A percentile compares a stretch with the other conserved stretches of the same genome.
Conservation (phyloP, 2,113 vertebrate species). For the Axis porcinus region DNA sequence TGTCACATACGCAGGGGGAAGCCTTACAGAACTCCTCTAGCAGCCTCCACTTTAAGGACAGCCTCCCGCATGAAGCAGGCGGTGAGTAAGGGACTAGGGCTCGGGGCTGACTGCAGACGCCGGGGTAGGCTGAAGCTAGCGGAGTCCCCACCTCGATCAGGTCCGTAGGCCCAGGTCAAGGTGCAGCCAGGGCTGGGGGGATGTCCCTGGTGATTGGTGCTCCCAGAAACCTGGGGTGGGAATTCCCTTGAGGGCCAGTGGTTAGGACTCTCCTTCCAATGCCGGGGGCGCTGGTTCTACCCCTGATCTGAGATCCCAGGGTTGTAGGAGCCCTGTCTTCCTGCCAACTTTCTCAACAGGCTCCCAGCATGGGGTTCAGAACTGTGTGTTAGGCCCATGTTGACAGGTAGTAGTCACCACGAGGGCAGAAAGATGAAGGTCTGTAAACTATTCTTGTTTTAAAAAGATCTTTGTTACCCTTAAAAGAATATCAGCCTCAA, state of each 20-base stretch:
- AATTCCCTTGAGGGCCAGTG: background rate
- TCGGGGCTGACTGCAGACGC: background rate
- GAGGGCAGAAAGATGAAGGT: background rate
- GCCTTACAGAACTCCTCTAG: background rate
- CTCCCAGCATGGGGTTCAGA: background rate
- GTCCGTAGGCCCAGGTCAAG: fast-evolving
- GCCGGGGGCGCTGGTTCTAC: fast-evolving
- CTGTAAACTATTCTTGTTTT: background rate
- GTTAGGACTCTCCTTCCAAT: background rate
- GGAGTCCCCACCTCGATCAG: background rate
- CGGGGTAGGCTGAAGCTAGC: background rate
- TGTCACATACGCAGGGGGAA: fast-evolving
- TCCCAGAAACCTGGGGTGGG: background rate
- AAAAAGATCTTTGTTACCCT: background rate
- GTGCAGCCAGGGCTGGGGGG: fast-evolving
- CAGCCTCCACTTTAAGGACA: background rate
- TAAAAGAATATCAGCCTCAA: background rate
- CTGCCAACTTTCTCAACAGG: fast-evolving
- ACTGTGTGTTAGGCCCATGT: fast-evolving
- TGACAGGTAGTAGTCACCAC: fast-evolving
- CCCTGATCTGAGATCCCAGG: background rate
- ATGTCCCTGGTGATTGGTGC: fast-evolving
- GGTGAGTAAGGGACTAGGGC: background rate
- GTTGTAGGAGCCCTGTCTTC: fast-evolving
- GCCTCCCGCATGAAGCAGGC: fast-evolving